Evolutionary conservation across 1,140 invertebrate species (phyloP).

Genomic region (Zaprionus ornatus): DNA sequence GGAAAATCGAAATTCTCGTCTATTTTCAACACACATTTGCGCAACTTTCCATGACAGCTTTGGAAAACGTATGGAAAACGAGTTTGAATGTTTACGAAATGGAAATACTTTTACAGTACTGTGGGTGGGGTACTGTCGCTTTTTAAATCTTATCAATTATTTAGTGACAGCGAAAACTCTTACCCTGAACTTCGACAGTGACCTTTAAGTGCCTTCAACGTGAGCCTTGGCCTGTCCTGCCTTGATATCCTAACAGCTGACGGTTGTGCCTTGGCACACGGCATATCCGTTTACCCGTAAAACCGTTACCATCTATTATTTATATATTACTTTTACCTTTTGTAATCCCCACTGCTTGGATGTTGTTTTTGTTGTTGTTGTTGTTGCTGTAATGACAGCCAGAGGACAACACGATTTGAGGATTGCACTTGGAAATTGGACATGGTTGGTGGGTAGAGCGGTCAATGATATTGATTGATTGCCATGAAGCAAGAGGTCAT

Average conservation of each 20-base stretch:
- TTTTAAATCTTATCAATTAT: constrained; percentile 76
- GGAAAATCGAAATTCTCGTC: constrained; percentile 36
- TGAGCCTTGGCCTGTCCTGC: constrained; percentile 10
- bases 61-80: background rate
- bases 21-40: constrained; percentile 30
- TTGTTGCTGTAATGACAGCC: constrained; percentile 27
- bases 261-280: constrained; percentile 24
- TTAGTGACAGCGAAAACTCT: constrained; percentile 57
- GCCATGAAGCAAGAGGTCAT: background rate
- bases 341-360: constrained; percentile 18
- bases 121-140: constrained; percentile 20
- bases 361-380: constrained; percentile 5
- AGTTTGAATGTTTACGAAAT: background rate
- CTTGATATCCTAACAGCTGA: constrained; percentile 54
- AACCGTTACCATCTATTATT: constrained; percentile 64
- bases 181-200: constrained; percentile 69
- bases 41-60: constrained; percentile 35
- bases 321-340: constrained; percentile 48
- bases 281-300: constrained; percentile 40
- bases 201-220: constrained; percentile 46
- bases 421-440: constrained; percentile 48
- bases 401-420: constrained; percentile 24
- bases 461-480: constrained; percentile 62
- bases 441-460: constrained; percentile 1
- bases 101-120: background rate